These are phyloP conservation scores for Caracal caracal DNA, from an alignment of 2,113 vertebrate genomes.

Conservation along the genomic window DNA sequence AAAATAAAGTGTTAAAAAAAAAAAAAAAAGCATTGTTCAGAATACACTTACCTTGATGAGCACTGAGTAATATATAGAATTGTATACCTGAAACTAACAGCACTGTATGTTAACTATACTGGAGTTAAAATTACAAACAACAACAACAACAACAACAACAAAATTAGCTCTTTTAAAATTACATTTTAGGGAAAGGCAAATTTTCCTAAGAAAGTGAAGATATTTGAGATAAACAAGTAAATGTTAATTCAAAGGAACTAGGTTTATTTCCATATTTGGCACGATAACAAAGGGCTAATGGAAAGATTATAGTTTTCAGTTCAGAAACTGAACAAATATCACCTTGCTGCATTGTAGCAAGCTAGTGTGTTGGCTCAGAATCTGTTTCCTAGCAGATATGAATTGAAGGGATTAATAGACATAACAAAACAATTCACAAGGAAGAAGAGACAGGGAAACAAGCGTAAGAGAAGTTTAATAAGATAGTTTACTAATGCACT, in stretches of 20 bases:
- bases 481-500: neutral
- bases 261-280: neutral
- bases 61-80: neutral
- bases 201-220: neutral
- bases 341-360: neutral
- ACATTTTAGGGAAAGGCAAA: neutral
- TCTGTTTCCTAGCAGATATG: neutral
- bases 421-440: neutral
- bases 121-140: neutral
- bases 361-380: neutral
- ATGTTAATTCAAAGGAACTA: neutral
- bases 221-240: neutral
- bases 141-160: neutral
- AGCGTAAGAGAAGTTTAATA: neutral
- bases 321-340: neutral
- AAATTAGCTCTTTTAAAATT: neutral
- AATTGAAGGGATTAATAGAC: neutral
- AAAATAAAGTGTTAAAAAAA: neutral
- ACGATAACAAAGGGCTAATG: neutral
- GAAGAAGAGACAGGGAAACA: neutral
- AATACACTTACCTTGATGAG: neutral
- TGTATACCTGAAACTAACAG: neutral
- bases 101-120: neutral
- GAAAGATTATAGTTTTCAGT: neutral
- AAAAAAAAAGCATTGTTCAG: neutral